A percentile compares a stretch with the other conserved stretches of the same genome.
phyloP scores from a whole-genome alignment of 2,888 invertebrate species.

The Clitarchus hookeri region DNA sequence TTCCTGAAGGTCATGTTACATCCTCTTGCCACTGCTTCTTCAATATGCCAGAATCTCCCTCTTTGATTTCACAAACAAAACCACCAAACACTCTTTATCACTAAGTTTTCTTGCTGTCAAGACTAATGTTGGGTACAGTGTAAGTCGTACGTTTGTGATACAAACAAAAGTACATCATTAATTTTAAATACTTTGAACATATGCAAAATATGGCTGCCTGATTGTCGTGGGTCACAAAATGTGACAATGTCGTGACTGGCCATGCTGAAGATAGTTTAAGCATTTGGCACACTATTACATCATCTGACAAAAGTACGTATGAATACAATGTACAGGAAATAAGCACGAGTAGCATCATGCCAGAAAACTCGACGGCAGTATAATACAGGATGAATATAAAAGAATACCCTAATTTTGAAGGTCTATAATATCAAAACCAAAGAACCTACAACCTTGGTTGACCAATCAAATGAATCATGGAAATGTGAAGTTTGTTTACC shows the following conservation, averaged over 20 bases:
- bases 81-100: conserved; percentile 18
- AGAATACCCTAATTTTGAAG: too few relatives aligned
- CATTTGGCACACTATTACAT: neutral
- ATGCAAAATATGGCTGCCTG: conserved; percentile 24
- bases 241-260: neutral
- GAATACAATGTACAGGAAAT: neutral
- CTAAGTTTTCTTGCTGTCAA: conserved; percentile 27
- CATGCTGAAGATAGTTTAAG: neutral
- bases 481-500: too few relatives aligned
- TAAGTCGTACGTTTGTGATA: conserved; percentile 29
- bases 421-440: too few relatives aligned
- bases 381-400: too few relatives aligned
- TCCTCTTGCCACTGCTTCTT: conserved; percentile 15
- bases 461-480: too few relatives aligned
- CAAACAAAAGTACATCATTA: neutral
- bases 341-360: neutral
- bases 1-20: neutral
- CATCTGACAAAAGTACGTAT: neutral
- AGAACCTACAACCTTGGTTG: too few relatives aligned
- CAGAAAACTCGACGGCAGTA: neutral
- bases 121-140: conserved; percentile 28
- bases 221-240: conserved; percentile 26
- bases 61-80: neutral
- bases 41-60: conserved; percentile 24
- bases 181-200: conserved; percentile 20